These are phyloP conservation scores for Hippocampus barbouri DNA, from an alignment of 2,113 vertebrate genomes.

Conservation along the genomic window DNA sequence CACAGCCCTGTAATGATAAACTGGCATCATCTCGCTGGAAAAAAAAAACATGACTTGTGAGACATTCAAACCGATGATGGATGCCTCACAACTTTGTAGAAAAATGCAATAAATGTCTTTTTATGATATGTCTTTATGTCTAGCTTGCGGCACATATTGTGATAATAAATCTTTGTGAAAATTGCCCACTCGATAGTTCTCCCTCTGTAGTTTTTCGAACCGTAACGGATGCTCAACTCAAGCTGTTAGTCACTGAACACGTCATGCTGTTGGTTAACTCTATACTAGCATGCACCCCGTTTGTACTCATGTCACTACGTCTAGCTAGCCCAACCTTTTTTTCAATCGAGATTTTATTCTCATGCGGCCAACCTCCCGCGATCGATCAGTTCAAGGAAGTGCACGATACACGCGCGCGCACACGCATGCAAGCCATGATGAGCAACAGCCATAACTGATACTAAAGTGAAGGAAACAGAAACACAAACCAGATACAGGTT, in stretches of 20 bases:
- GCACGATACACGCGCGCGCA: too few species aligned
- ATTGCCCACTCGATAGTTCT: conserved; percentile 7
- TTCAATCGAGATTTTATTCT: too few species aligned
- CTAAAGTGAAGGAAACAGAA: too few species aligned
- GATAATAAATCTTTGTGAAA: conserved; percentile 1
- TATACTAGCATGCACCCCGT: conserved; percentile 20
- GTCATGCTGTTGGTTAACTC: conserved; percentile 32
- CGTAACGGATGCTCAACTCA: conserved; percentile 55
- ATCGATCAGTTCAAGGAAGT: too few species aligned
- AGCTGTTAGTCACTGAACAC: conserved; percentile 51
- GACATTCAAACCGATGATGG: conserved; percentile 23
- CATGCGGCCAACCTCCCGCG: too few species aligned
- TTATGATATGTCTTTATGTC: neutral
- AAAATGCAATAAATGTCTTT: neutral
- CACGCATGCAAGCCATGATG: too few species aligned
- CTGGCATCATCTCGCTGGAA: conserved; percentile 45
- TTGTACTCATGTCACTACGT: conserved; percentile 36
- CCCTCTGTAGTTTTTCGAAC: conserved; percentile 50
- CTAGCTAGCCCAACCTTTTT: too few species aligned
- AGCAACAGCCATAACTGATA: too few species aligned
- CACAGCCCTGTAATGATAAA: conserved; percentile 48
- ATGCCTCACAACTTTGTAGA: too few species aligned
- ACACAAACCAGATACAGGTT: too few species aligned
- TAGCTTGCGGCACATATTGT: neutral
- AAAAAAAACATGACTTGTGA: conserved; percentile 50